phyloP scores from a whole-genome alignment of 1,140 invertebrate genomes.

The Tetramorium simillimum region DNA sequence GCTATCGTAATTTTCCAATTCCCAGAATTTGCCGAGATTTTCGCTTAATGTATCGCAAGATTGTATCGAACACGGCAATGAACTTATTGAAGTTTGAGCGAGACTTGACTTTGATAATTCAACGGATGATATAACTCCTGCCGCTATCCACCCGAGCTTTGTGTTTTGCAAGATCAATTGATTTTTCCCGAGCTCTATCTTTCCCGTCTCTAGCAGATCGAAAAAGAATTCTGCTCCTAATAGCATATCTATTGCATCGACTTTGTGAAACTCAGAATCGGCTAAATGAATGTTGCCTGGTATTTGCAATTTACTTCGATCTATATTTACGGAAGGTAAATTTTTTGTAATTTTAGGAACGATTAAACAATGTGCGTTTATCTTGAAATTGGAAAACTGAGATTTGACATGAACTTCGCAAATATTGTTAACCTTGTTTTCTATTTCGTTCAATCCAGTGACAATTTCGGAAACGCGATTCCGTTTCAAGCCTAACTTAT shows the following conservation, averaged over 20 bases:
- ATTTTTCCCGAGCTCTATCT: background rate
- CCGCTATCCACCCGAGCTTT: background rate
- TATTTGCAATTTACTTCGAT: too few species aligned
- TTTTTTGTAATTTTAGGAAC: background rate
- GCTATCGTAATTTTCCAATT: background rate
- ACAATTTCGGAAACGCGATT: background rate
- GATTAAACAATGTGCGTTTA: too few species aligned
- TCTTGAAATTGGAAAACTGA: too few species aligned
- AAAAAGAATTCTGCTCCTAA: background rate
- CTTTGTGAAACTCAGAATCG: background rate
- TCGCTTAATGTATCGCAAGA: constrained; percentile 3
- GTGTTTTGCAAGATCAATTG: background rate
- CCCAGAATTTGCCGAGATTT: background rate
- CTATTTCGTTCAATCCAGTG: background rate
- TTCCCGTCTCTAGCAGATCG: background rate
- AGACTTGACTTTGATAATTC: too few species aligned
- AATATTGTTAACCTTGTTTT: background rate
- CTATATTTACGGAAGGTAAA: background rate
- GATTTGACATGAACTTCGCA: background rate
- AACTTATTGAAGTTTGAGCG: too few species aligned
- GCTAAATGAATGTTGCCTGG: background rate
- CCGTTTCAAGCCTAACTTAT: background rate
- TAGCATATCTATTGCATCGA: background rate
- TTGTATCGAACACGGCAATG: too few species aligned
- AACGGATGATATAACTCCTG: background rate